Evolutionary conservation across 2,113 vertebrate species (phyloP).

Genomic region (Cinclus cinclus): DNA sequence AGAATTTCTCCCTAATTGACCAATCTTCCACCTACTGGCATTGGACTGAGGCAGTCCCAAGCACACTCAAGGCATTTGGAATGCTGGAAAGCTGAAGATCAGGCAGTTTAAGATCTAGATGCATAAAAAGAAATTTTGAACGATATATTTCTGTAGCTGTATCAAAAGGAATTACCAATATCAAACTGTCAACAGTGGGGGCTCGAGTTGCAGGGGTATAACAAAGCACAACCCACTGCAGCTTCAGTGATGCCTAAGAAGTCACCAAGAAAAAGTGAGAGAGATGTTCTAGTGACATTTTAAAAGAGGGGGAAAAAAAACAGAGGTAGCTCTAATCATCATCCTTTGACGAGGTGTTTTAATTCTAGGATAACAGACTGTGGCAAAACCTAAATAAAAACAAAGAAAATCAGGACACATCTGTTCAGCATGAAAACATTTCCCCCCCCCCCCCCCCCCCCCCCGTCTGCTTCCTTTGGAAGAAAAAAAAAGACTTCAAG

Average conservation of each 20-base stretch:
- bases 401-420: background rate
- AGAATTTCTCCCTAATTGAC: background rate
- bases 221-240: background rate
- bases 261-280: background rate
- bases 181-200: background rate
- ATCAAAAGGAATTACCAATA: background rate
- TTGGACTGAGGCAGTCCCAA: fast-evolving
- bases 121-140: background rate
- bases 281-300: background rate
- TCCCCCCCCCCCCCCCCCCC: no score
- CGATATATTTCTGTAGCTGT: background rate
- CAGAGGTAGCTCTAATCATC: background rate
- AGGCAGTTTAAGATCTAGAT: background rate
- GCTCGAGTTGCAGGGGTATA: background rate
- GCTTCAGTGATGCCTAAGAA: background rate
- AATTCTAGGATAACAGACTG: constrained; percentile 9
- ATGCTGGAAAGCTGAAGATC: background rate
- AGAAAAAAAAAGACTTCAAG: constrained; percentile 27
- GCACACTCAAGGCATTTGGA: background rate
- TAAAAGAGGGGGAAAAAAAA: fast-evolving
- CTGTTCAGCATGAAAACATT: background rate
- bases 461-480: background rate
- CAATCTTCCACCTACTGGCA: no score
- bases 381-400: constrained; percentile 20
- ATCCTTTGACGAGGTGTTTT: background rate